Conservation (phyloP, 2,888 invertebrate species). For the Stenolophus ochropezus region DNA sequence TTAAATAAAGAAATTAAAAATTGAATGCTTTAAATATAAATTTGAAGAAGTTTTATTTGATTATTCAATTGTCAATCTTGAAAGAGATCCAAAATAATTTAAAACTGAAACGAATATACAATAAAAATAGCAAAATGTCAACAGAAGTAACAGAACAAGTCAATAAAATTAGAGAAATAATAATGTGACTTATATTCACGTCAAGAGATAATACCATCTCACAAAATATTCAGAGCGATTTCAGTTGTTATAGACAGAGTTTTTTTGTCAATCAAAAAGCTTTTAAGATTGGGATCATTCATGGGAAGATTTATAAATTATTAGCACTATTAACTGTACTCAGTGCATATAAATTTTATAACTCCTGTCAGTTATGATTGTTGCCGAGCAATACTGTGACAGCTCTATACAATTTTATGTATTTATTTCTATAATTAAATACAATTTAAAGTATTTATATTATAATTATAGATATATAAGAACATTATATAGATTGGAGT, state of each 20-base stretch:
- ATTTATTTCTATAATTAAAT: neutral
- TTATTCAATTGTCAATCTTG: too few relatives aligned
- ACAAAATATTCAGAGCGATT: conserved; percentile 15
- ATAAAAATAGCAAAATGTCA: too few relatives aligned
- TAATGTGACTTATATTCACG: neutral
- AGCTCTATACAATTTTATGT: neutral
- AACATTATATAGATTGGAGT: neutral
- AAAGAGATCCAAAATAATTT: too few relatives aligned
- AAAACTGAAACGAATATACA: too few relatives aligned
- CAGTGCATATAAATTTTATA: conserved; percentile 20
- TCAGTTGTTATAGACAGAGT: conserved; percentile 15
- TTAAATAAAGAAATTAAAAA: too few relatives aligned
- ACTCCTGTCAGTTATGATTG: conserved; percentile 29
- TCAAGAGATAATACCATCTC: neutral
- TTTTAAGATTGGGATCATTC: conserved; percentile 42
- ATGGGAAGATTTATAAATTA: conserved; percentile 40
- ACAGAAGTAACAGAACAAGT: neutral
- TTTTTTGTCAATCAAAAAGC: conserved; percentile 50
- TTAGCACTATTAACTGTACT: neutral
- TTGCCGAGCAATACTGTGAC: conserved; percentile 3
- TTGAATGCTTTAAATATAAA: too few relatives aligned
- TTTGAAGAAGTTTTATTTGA: too few relatives aligned
- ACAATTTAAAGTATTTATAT: neutral
- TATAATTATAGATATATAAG: neutral
- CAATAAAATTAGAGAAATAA: conserved; percentile 39